Base-by-base conservation (phyloP, 2,113 vertebrate genomes). In the Ciconia maguari region DNA sequence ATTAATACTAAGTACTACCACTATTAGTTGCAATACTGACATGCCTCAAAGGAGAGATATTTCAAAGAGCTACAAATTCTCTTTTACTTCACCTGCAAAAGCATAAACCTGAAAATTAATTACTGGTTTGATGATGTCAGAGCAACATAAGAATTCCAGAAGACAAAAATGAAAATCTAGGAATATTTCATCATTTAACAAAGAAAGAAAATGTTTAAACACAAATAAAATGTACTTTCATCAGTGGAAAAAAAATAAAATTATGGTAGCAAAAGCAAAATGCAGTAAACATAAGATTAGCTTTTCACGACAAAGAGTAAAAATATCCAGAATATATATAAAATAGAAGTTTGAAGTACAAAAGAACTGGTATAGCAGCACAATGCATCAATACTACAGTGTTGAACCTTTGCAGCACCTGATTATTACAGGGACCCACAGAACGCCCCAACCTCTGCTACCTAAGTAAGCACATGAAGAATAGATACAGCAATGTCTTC, bases 1-100 rank as follows among this genome's bases (percentile, higher is more conserved):
- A 97, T 96, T 97, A 97, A 97, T 97, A 96, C 94, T 91, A 96
- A 97, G 87, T 86, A 90, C 94, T 94, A 68, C 68, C 32, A 83
- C 83, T 90, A 97, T 94, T 94, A 95, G 87, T 87, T 86, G 84
- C 80, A 83, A 89, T 57, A 86, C 78, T 93, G 84, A 93, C 83
- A 88, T 86, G 87, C 87, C 93, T 96, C 65, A 91, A 89, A 95
- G 94, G 92, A 90, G 49, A 97, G 78, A 76, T 42, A 92, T 91
- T 95, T 87, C 89, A 86, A 90, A 92, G 84, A 85, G 76, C 75
- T 69, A 93, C 64, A 89, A 95, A 97, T 89, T 95, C 51, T 51
- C 76, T 90, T 85, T 89, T 62, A 82, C 57, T 84, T 79, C 70
- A 96, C 92, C 90, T 90, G 79, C 60, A 96, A 94, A 91, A 83